Conservation (phyloP, 2,888 invertebrate species). For the Habrosyne pyritoides region DNA sequence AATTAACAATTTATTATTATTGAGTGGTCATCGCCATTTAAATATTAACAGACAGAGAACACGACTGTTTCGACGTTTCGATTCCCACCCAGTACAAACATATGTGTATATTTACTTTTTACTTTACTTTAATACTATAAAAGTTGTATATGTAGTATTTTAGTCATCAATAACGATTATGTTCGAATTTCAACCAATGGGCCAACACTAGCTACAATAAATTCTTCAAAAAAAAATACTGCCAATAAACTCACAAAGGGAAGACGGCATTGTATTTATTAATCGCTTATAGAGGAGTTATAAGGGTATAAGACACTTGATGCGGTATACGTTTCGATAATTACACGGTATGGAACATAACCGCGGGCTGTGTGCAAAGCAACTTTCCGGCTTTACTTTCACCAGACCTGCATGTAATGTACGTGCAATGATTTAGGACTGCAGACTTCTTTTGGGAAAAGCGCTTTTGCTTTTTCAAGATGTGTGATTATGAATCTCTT, state of each 20-base stretch:
- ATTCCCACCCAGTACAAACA: too few relatives aligned
- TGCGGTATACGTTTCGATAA: conserved; percentile 27
- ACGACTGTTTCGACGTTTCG: too few relatives aligned
- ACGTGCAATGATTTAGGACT: conserved; percentile 31
- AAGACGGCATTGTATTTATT: background rate
- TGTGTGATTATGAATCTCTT: background rate
- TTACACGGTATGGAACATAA: conserved; percentile 26
- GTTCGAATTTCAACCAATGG: too few relatives aligned
- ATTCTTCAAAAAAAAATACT: too few relatives aligned
- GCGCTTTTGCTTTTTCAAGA: background rate
- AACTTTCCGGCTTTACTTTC: conserved; percentile 29
- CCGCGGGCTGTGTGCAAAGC: conserved; percentile 17
- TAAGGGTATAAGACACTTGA: background rate
- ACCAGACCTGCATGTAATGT: conserved; percentile 15
- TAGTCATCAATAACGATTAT: too few relatives aligned
- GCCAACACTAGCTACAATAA: too few relatives aligned
- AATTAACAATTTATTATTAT: too few relatives aligned
- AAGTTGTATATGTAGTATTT: too few relatives aligned
- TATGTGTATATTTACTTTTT: too few relatives aligned
- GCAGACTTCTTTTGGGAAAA: conserved; percentile 1
- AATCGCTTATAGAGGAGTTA: background rate
- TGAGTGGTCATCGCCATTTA: too few relatives aligned
- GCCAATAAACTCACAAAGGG: background rate
- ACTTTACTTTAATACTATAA: too few relatives aligned
- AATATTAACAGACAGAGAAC: too few relatives aligned